Evolutionary conservation across 2,797 vertebrate species (phyloP).

Genomic region (Platalea minor): DNA sequence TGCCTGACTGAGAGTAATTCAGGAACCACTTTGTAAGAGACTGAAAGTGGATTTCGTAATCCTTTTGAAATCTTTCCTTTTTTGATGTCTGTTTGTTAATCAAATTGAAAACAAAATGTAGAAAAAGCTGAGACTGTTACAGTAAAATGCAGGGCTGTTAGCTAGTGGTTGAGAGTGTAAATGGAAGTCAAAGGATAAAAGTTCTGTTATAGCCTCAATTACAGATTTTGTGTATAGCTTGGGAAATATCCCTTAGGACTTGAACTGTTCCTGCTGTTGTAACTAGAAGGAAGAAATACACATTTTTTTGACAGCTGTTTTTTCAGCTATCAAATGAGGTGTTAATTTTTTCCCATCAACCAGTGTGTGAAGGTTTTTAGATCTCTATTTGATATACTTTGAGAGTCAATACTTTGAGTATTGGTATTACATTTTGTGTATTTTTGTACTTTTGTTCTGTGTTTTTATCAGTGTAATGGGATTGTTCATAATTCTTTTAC

Average conservation of each 20-base stretch:
- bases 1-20: background rate
- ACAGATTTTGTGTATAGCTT: background rate
- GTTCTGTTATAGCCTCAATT: background rate
- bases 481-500: background rate
- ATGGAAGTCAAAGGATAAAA: background rate
- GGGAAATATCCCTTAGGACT: background rate
- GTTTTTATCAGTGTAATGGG: background rate
- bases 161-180: background rate
- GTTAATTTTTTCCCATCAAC: background rate
- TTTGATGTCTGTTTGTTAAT: slow-evolving; percentile 1
- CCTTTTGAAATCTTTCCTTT: slow-evolving; percentile 4
- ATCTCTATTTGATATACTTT: background rate
- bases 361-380: background rate
- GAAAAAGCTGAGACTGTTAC: background rate
- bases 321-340: background rate
- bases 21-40: background rate
- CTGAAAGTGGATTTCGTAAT: slow-evolving; percentile 18
- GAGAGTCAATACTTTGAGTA: background rate
- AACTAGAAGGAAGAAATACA: background rate
- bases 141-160: background rate
- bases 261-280: background rate
- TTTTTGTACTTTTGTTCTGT: background rate
- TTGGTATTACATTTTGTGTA: background rate
- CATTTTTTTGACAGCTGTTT: background rate
- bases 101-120: slow-evolving; percentile 13